These are phyloP conservation scores for Drosophila anomelani DNA, from an alignment of 2,888 invertebrate genomes.

Conservation along the genomic window DNA sequence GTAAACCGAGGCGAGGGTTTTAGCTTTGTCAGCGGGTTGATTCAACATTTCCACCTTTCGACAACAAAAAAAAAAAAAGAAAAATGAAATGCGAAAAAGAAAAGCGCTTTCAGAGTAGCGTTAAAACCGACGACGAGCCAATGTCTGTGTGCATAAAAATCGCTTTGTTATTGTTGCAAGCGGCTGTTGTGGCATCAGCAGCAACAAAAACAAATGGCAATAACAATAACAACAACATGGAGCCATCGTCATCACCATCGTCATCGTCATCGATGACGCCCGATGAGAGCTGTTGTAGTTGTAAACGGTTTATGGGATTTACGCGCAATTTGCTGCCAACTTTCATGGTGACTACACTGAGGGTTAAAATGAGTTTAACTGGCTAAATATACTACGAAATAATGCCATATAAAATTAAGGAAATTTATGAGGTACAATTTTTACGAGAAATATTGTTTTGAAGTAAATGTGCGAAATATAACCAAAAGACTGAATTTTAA, in stretches of 20 bases:
- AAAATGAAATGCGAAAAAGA: neutral
- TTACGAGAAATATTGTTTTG: neutral
- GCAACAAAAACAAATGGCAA: constrained; percentile 19
- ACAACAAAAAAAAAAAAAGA: neutral
- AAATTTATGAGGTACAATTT: neutral
- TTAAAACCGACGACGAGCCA: constrained; percentile 52
- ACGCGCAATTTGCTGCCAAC: constrained; percentile 81
- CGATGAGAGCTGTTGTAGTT: constrained; percentile 74
- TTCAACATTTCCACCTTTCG: constrained; percentile 11
- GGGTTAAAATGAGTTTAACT: neutral
- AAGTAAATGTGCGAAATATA: neutral
- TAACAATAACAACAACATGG: constrained; percentile 21
- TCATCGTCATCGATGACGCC: constrained; percentile 71
- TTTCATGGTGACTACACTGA: constrained; percentile 61
- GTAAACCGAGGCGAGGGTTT: constrained; percentile 53
- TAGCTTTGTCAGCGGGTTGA: constrained; percentile 63
- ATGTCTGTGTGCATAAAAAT: constrained; percentile 74
- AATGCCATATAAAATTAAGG: neutral
- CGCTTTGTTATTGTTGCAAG: constrained; percentile 79
- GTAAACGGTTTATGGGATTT: constrained; percentile 82
- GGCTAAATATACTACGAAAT: neutral
- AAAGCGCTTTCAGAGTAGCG: constrained; percentile 19
- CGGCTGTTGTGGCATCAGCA: constrained; percentile 47
- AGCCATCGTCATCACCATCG: constrained; percentile 23
- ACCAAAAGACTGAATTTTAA: neutral